phyloP scores from a whole-genome alignment of 2,888 invertebrate species.

The Pterobdella sp. region DNA sequence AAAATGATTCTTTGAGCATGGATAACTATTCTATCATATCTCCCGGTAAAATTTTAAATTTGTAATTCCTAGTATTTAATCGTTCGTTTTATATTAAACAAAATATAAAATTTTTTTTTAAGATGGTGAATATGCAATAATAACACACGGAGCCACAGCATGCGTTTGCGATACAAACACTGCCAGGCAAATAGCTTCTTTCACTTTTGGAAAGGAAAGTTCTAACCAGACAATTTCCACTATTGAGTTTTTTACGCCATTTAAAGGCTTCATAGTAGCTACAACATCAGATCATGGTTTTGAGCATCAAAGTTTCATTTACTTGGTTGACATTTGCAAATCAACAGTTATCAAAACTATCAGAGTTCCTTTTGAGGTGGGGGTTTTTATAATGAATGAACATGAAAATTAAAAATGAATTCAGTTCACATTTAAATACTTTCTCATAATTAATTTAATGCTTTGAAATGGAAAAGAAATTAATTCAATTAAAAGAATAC shows the following conservation, averaged over 20 bases:
- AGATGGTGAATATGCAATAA: constrained; percentile 7
- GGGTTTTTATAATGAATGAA: no score
- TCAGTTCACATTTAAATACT: no score
- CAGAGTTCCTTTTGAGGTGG: background rate
- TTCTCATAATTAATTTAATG: background rate
- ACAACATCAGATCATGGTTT: background rate
- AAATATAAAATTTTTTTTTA: no score
- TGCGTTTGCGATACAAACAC: background rate
- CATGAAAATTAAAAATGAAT: no score
- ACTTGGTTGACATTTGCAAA: background rate
- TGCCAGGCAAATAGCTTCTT: background rate
- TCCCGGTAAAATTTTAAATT: no score
- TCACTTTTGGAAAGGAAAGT: background rate
- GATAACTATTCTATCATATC: no score
- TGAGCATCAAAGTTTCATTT: background rate
- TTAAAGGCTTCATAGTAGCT: background rate
- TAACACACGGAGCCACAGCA: background rate
- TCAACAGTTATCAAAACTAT: background rate
- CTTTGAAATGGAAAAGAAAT: no score
- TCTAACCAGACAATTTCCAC: background rate
- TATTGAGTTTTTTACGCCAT: background rate
- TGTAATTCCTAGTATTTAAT: no score
- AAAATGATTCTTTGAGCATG: no score
- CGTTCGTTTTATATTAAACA: no score
- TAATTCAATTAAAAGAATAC: no score